Percentiles rank a stretch among this genome's conserved stretches.
These are phyloP conservation scores for Dendrolimus pini DNA, from an alignment of 2,888 invertebrate genomes.

Conservation along the genomic window DNA sequence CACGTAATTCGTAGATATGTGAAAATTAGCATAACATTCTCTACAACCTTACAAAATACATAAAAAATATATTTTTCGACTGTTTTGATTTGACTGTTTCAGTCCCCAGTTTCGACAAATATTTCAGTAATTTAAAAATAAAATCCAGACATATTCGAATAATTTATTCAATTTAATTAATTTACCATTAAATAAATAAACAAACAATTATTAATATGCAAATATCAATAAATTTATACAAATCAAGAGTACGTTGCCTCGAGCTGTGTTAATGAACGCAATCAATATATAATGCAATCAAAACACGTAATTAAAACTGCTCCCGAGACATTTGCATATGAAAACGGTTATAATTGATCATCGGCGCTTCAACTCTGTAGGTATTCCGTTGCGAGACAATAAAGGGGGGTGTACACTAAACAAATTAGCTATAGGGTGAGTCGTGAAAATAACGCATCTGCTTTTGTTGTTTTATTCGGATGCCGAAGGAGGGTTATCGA, in stretches of 20 bases:
- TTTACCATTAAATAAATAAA: neutral
- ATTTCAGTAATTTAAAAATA: too few relatives aligned
- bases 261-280: constrained; percentile 41
- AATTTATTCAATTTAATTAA: too few relatives aligned
- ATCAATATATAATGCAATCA: constrained; percentile 70
- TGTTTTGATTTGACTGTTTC: too few relatives aligned
- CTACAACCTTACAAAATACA: too few relatives aligned
- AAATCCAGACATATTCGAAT: too few relatives aligned
- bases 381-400: neutral
- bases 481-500: neutral
- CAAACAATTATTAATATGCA: neutral
- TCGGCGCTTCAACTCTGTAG: constrained; percentile 14
- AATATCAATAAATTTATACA: neutral
- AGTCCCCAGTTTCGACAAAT: too few relatives aligned
- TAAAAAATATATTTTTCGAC: too few relatives aligned
- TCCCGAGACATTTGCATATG: constrained; percentile 69
- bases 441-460: neutral
- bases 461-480: neutral
- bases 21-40: too few relatives aligned
- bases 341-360: constrained; percentile 71
- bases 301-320: constrained; percentile 67
- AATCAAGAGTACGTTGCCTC: constrained; percentile 2
- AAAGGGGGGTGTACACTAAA: neutral
- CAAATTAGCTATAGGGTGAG: neutral
- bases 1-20: too few relatives aligned